Evolutionary conservation across 23 tunicate genomes (phyloP).

Genomic region (Botrylloides violaceus): DNA sequence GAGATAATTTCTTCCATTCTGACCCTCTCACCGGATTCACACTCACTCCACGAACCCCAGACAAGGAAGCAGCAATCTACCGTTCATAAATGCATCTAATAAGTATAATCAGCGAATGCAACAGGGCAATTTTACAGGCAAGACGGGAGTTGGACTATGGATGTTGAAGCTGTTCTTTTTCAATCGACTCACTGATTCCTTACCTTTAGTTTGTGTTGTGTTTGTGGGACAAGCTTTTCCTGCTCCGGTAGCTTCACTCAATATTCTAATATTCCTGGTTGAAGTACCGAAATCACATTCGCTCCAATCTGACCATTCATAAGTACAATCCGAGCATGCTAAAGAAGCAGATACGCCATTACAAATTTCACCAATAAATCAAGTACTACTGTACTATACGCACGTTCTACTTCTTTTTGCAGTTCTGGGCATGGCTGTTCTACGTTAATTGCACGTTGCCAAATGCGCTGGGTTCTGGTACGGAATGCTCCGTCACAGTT

Average conservation of each 20-base stretch:
- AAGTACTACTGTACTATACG: background rate
- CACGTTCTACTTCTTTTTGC: slow-evolving; percentile 6
- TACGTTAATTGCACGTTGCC: background rate
- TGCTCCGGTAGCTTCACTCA: slow-evolving; percentile 17
- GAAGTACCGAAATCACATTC: slow-evolving; percentile 28
- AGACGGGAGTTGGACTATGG: too few species aligned
- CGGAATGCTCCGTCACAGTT: background rate
- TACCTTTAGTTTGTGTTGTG: background rate
- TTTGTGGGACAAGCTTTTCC: slow-evolving; percentile 45
- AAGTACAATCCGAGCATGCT: slow-evolving; percentile 43
- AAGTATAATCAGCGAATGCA: too few species aligned
- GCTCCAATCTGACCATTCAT: slow-evolving; percentile 44
- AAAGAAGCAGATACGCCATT: background rate
- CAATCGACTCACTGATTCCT: too few species aligned
- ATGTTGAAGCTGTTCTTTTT: too few species aligned
- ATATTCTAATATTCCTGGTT: slow-evolving; percentile 6
- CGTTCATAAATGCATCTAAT: too few species aligned
- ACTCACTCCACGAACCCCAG: slow-evolving; percentile 46
- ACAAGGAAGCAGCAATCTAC: slow-evolving; percentile 29
- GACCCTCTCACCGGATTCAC: slow-evolving; percentile 17
- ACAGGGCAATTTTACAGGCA: too few species aligned
- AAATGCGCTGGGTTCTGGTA: background rate
- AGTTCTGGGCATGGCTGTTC: slow-evolving; percentile 19
- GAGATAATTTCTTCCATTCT: slow-evolving; percentile 15
- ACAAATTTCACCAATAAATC: background rate